Percentiles rank a stretch among this genome's conserved stretches.
phyloP scores from a whole-genome alignment of 2,797 vertebrate genomes.

The Erethizon dorsatum region DNA sequence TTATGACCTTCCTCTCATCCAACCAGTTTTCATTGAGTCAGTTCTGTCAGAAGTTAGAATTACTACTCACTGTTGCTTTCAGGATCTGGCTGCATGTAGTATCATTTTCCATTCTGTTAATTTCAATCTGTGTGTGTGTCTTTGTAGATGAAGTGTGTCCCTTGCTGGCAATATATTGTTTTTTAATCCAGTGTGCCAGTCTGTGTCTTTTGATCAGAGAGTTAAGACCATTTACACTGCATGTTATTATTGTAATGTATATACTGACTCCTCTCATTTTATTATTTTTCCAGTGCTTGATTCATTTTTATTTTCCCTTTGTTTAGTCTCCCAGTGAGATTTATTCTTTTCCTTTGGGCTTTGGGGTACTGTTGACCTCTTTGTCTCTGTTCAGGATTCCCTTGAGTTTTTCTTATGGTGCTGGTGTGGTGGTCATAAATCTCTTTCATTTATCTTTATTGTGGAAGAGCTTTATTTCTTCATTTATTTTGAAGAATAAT shows the following conservation, averaged over 20 bases:
- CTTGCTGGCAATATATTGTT: background rate
- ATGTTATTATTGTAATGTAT: background rate
- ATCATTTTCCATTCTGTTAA: background rate
- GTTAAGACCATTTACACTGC: background rate
- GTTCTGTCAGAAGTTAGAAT: background rate
- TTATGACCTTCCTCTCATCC: background rate
- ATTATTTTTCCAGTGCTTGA: background rate
- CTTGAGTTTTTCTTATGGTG: background rate
- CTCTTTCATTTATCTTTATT: background rate
- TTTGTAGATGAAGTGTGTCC: background rate
- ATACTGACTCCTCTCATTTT: background rate
- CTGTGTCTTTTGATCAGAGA: background rate
- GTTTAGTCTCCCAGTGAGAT: background rate
- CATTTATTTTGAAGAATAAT: background rate
- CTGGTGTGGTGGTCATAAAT: background rate
- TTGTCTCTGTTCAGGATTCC: background rate
- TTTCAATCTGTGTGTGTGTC: background rate
- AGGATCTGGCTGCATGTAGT: background rate
- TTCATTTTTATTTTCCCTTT: background rate
- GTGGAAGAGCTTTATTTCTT: background rate
- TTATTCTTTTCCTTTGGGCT: background rate
- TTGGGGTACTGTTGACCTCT: background rate
- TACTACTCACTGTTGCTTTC: background rate
- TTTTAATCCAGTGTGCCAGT: background rate
- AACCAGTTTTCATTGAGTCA: background rate